Base-by-base conservation (phyloP, 2,888 invertebrate genomes). In the Trachelus troglodyta region DNA sequence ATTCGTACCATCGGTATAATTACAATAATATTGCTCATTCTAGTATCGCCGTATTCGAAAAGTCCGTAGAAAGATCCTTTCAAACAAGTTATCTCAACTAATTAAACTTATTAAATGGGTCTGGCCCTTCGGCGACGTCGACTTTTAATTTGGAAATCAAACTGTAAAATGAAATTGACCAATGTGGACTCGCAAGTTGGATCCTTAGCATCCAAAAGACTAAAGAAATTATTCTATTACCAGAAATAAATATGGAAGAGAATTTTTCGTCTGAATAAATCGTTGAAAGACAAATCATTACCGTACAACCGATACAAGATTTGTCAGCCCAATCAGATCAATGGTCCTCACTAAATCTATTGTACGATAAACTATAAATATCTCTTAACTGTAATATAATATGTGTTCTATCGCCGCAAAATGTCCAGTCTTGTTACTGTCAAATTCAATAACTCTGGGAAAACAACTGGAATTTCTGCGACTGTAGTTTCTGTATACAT, bases 301-400 rank as follows among this genome's bases (percentile, higher is more conserved):
- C 73, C 31, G 68, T 76, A 76, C 56, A 40, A 76, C 75, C 73
- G n/a, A 69, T 78, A 69, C 31, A 69, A 78, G 34, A 34, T 71
- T 56, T 75, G 77, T 56, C 34, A 75, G 34, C 56, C 34, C 71
- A 40, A 75, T 33, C 40, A 34, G 23, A 9, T 23, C 23, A 56
- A 23, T 9, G 23, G 56, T 56, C 15, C 23, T 56, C 23, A 9
- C 23, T 56, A 56, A 56, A 56, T 56, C 56, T 23, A 56, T 23
- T 56, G 23, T 56, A 56, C 56, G 56, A 56, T 56, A 56, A 56
- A 56, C 56, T 56, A 56, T 56, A 56, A 56, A 56, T 23, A 56
- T 56, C 56, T 23, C 56, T 56, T 56, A 56, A 56, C 23, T 23
- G 56, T 23, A 56, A 23, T 56, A 56, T 23, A 23, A 56, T 56